Base-by-base conservation (phyloP, 2,797 vertebrate species). In the Sus cebifrons region DNA sequence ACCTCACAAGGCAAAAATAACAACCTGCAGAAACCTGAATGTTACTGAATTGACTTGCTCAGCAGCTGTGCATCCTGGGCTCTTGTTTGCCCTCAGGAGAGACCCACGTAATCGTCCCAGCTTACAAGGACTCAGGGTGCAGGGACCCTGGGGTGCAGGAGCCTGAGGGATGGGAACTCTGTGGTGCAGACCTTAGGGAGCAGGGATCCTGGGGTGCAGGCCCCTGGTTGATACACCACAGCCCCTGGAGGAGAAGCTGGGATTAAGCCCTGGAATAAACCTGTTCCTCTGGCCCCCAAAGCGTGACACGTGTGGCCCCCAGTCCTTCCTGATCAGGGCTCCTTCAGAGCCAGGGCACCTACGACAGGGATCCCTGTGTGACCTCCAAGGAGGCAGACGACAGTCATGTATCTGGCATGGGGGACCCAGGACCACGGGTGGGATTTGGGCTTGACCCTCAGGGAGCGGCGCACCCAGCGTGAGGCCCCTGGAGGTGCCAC, bases 1-100 rank as follows among this genome's bases (percentile, higher is more conserved):
- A 84, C 74, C 82, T 95, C 62, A 89, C 62, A 70, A 91, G 94
- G 40, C 88, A 97, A 96, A 98, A 95, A 73, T 91, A 96, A 64
- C 73, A 82, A 29, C 78, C 88, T 67, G 58, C 44, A 44, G 56
- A 81, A 70, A 71, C 58, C 84, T 87, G 94, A 93, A 52, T 20
- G n/a, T 87, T 87, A 88, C n/a, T 52, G 3, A 89, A 40, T 94
- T 86, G 58, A 62, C n/a, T 83, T 7, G 27, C 15, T 44, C 14
- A 29, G 12, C 79, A 62, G 60, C 90, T 56, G 25, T 3, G 29
- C 4, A 0, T 23, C 17, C 82, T 4, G 27, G 65, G 52, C 40
- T 70, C 56, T 60, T 82, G 67, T 49, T 49, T 49, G 44, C 44
- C 44, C 44, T 49, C 44, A 49, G 44, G 6, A 6, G 44, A 10